phyloP scores from a whole-genome alignment of 2,888 invertebrate genomes.

The Caprella mutica region DNA sequence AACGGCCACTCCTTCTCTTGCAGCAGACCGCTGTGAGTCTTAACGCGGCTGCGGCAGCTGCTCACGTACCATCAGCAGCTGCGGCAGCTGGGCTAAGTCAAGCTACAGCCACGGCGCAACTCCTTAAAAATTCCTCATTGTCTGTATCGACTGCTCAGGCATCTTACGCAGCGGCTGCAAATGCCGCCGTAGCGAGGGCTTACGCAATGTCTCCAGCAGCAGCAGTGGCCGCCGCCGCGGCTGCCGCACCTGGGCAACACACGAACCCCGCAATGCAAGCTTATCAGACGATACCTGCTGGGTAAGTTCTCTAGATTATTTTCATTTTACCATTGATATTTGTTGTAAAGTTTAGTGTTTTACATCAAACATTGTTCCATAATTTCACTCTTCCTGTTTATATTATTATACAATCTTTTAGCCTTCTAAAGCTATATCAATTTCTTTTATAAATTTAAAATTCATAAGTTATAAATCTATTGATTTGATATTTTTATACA shows the following conservation, averaged over 20 bases:
- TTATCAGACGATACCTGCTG: slow-evolving; percentile 28
- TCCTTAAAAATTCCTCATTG: slow-evolving; percentile 34
- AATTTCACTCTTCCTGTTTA: too few relatives aligned
- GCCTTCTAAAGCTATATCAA: too few relatives aligned
- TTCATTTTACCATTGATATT: too few relatives aligned
- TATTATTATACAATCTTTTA: too few relatives aligned
- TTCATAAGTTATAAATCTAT: too few relatives aligned
- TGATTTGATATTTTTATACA: too few relatives aligned
- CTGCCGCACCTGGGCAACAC: too few relatives aligned
- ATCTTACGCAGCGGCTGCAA: slow-evolving; percentile 36
- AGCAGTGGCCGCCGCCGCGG: slow-evolving; percentile 37
- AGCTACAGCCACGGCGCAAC: slow-evolving; percentile 33
- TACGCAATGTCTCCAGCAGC: slow-evolving; percentile 38
- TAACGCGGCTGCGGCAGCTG: slow-evolving; percentile 60
- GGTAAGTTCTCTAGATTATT: slow-evolving; percentile 30
- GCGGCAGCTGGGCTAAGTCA: slow-evolving; percentile 67
- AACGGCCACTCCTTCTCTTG: slow-evolving; percentile 30
- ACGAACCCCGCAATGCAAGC: slow-evolving; percentile 25
- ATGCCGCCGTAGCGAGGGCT: slow-evolving; percentile 38
- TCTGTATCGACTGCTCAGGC: slow-evolving; percentile 36
- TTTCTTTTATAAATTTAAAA: too few relatives aligned
- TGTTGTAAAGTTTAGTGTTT: too few relatives aligned
- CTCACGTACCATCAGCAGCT: slow-evolving; percentile 55
- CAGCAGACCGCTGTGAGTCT: slow-evolving; percentile 34
- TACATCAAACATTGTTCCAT: too few relatives aligned